phyloP scores from a whole-genome alignment of 1,140 invertebrate genomes.

The Pseudomyrmex sp. region DNA sequence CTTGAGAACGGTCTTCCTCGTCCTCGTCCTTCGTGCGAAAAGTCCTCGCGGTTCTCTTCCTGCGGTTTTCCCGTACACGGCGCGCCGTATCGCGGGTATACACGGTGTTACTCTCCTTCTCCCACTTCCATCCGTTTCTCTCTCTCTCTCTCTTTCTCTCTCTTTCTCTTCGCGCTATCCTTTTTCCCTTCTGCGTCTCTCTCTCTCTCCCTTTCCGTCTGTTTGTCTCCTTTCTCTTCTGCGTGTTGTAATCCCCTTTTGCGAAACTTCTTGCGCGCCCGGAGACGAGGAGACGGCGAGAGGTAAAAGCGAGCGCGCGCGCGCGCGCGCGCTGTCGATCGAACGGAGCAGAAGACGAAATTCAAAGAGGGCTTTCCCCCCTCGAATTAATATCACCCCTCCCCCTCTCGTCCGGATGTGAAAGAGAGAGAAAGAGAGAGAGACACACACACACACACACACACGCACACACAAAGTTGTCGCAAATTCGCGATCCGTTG shows the following conservation, averaged over 20 bases:
- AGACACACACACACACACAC: slow-evolving; percentile 21
- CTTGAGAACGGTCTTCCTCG: slow-evolving; percentile 10
- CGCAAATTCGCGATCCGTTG: not conserved
- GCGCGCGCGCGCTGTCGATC: slow-evolving; percentile 45
- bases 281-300: slow-evolving; percentile 63
- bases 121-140: slow-evolving; percentile 27
- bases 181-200: slow-evolving; percentile 63
- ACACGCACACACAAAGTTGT: too few relatives aligned
- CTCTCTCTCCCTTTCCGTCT: slow-evolving; percentile 60
- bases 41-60: slow-evolving; percentile 35
- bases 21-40: slow-evolving; percentile 39
- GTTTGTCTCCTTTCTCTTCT: slow-evolving; percentile 74
- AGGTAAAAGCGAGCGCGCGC: slow-evolving; percentile 44
- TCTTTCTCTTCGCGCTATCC: slow-evolving; percentile 48
- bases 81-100: slow-evolving; percentile 32
- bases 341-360: too few relatives aligned
- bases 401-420: not conserved
- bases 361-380: too few relatives aligned
- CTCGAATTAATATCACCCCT: too few relatives aligned
- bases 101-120: slow-evolving; percentile 40
- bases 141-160: slow-evolving; percentile 49
- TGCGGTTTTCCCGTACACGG: slow-evolving; percentile 53
- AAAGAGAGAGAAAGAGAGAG: slow-evolving; percentile 39
- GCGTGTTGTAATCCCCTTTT: slow-evolving; percentile 83
- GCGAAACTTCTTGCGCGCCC: slow-evolving; percentile 78